A percentile compares a stretch with the other conserved stretches of the same genome.
Evolutionary conservation across 2,797 vertebrate genomes (phyloP).

Genomic region (Microctenopoma steveboyesi): DNA sequence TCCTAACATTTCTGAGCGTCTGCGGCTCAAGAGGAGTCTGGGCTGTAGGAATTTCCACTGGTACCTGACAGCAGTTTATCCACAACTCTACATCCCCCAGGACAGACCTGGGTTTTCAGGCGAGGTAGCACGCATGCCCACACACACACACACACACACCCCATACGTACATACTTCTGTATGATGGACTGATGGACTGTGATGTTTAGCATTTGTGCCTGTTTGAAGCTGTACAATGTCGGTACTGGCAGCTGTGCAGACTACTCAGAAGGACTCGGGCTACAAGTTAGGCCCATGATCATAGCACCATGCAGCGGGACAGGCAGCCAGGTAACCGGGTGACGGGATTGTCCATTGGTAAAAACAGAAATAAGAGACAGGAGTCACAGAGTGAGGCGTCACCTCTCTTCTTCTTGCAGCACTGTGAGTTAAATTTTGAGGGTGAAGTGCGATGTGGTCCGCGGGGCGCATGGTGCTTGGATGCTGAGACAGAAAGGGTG

Average conservation of each 20-base stretch:
- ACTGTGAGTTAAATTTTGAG: conserved; percentile 84
- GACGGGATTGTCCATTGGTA: conserved; percentile 8
- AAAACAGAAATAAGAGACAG: neutral
- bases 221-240: conserved; percentile 87
- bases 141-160: conserved; percentile 12
- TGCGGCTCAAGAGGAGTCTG: conserved; percentile 83
- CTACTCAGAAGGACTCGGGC: conserved; percentile 64
- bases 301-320: conserved; percentile 86
- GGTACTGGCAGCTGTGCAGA: conserved; percentile 87
- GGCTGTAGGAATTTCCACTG: conserved; percentile 89
- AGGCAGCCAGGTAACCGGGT: conserved; percentile 82
- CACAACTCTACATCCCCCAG: conserved; percentile 83
- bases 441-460: conserved; percentile 83
- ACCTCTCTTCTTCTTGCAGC: conserved; percentile 68
- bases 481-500: conserved; percentile 76
- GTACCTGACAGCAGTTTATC: conserved; percentile 88
- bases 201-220: conserved; percentile 40
- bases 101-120: conserved; percentile 76
- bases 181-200: conserved; percentile 3
- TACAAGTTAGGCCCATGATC: conserved; percentile 68
- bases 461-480: conserved; percentile 80
- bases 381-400: neutral
- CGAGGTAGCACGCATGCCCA: conserved; percentile 55
- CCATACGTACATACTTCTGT: conserved; percentile 3
- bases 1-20: conserved; percentile 83